Conservation (phyloP, 1,140 invertebrate genomes). For the Caerostris extrusa region DNA sequence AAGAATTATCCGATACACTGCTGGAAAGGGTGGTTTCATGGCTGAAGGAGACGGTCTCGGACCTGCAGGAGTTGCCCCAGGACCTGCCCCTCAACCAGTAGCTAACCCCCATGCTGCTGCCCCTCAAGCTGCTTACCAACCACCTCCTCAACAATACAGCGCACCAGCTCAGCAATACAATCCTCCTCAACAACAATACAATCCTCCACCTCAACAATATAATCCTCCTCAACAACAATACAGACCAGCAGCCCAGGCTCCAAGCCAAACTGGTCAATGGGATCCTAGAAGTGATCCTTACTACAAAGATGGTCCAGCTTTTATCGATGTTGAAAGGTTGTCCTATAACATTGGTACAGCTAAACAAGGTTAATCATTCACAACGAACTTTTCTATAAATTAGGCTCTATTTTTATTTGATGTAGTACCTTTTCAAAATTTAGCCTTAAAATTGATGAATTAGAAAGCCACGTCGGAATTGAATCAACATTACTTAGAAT, state of each 20-base stretch:
- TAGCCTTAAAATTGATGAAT: neutral
- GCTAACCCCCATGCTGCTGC: constrained; percentile 52
- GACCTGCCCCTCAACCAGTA: constrained; percentile 62
- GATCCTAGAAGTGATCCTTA: constrained; percentile 71
- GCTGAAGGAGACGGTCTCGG: constrained; percentile 81
- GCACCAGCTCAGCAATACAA: constrained; percentile 49
- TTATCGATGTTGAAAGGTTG: constrained; percentile 71
- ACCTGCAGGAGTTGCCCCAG: constrained; percentile 67
- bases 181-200: constrained; percentile 60
- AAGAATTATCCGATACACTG: constrained; percentile 84
- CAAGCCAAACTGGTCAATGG: constrained; percentile 33
- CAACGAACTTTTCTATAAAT: neutral
- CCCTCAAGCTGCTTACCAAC: constrained; percentile 16
- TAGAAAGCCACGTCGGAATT: neutral
- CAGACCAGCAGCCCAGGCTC: constrained; percentile 29
- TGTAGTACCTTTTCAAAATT: neutral
- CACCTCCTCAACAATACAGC: constrained; percentile 66
- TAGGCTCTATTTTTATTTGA: neutral
- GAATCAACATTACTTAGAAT: neutral
- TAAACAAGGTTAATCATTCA: constrained; percentile 44
- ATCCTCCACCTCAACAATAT: constrained; percentile 59
- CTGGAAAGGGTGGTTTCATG: constrained; percentile 86
- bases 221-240: constrained; percentile 54
- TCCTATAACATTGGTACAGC: constrained; percentile 77
- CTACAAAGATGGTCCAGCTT: constrained; percentile 74